phyloP scores from a whole-genome alignment of 2,888 invertebrate genomes.

The Cephus nigrinus region DNA sequence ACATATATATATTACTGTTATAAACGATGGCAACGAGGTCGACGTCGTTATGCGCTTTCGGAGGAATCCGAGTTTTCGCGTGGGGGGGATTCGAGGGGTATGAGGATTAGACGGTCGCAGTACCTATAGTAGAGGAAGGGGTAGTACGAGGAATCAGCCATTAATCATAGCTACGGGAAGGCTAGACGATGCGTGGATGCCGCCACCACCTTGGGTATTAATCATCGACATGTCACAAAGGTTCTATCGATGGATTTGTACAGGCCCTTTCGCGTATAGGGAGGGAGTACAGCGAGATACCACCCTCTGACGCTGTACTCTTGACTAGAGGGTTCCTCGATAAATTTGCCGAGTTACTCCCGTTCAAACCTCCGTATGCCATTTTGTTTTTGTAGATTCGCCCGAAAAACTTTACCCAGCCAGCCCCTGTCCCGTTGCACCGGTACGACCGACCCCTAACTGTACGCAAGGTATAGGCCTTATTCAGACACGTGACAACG shows the following conservation, averaged over 20 bases:
- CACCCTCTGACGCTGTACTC: neutral
- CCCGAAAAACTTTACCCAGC: neutral
- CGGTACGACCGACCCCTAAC: neutral
- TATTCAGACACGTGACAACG: neutral
- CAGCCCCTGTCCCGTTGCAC: neutral
- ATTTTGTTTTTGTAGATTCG: neutral
- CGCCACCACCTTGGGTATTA: slow-evolving; percentile 20
- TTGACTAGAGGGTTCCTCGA: neutral
- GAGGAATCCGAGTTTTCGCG: neutral
- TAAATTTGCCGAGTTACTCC: neutral
- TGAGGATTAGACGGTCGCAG: neutral
- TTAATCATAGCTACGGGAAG: slow-evolving; percentile 20
- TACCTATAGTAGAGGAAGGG: neutral
- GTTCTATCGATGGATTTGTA: slow-evolving; percentile 11
- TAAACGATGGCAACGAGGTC: neutral
- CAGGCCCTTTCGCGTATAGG: neutral
- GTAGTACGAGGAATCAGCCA: slow-evolving; percentile 2
- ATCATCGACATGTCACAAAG: slow-evolving; percentile 16
- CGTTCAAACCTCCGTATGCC: neutral
- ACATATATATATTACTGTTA: neutral
- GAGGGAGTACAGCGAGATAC: neutral
- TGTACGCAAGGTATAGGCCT: neutral
- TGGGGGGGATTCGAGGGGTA: neutral
- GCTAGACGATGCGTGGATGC: slow-evolving; percentile 11
- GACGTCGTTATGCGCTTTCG: neutral